These are phyloP conservation scores for Meloidogyne chitwoodi DNA, from an alignment of 1,140 invertebrate species.

Conservation along the genomic window DNA sequence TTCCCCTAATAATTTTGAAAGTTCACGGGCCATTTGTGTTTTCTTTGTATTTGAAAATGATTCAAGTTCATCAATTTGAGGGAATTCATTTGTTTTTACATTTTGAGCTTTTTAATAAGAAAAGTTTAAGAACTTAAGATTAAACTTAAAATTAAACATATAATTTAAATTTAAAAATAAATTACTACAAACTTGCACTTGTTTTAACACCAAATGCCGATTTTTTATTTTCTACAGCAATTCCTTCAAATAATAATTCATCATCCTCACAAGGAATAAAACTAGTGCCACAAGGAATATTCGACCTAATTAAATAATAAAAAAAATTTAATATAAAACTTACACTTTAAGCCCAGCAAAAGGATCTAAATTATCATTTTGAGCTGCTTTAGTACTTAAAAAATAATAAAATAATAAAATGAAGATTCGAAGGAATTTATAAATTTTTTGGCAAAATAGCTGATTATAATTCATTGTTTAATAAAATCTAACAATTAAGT, in stretches of 20 bases:
- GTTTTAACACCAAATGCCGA: slow-evolving; percentile 13
- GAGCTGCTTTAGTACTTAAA: background rate
- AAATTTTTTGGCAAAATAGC: background rate
- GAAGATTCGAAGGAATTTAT: background rate
- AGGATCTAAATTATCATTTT: background rate
- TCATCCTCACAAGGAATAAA: slow-evolving; percentile 46
- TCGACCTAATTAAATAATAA: slow-evolving; percentile 13
- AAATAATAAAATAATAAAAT: background rate
- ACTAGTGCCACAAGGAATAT: slow-evolving; percentile 52
- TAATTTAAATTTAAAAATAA: too few species aligned
- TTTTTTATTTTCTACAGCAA: background rate
- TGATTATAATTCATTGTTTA: background rate
- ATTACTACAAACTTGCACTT: background rate
- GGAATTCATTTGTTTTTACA: background rate
- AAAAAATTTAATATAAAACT: background rate
- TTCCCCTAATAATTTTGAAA: slow-evolving; percentile 26
- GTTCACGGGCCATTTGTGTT: slow-evolving; percentile 8
- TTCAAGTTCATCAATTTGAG: slow-evolving; percentile 12
- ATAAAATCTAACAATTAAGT: background rate
- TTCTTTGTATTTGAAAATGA: slow-evolving; percentile 21
- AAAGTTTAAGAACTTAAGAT: background rate
- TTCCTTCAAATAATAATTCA: slow-evolving; percentile 23
- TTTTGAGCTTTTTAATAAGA: background rate
- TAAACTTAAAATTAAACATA: background rate
- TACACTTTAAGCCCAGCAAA: background rate